Conservation (phyloP, 2,888 invertebrate species). For the Agriopis leucophaearia region DNA sequence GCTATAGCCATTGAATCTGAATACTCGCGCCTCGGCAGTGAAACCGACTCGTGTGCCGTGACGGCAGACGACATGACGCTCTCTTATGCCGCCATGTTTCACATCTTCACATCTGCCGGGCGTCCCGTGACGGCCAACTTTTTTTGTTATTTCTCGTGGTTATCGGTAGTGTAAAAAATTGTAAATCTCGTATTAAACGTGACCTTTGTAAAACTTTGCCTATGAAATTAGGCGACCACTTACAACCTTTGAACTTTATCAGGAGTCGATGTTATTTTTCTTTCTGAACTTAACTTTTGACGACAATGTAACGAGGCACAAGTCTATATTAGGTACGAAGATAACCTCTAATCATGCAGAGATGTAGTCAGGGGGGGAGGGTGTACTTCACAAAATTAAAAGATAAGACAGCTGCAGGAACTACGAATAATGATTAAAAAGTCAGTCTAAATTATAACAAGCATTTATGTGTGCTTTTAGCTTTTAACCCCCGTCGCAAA, state of each 20-base stretch:
- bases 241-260: slow-evolving; percentile 14
- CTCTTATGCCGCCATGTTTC: too few relatives aligned
- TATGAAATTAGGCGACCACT: slow-evolving; percentile 5
- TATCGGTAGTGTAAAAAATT: neutral
- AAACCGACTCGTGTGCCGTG: too few relatives aligned
- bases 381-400: too few relatives aligned
- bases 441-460: too few relatives aligned
- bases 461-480: too few relatives aligned
- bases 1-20: too few relatives aligned
- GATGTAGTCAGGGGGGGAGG: neutral
- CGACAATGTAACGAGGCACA: neutral
- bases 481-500: too few relatives aligned
- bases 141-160: neutral
- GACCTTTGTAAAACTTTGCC: slow-evolving; percentile 12
- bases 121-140: neutral
- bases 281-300: slow-evolving; percentile 2
- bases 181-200: slow-evolving; percentile 4
- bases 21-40: too few relatives aligned
- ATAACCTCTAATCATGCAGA: neutral
- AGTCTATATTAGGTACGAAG: slow-evolving; percentile 2
- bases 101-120: too few relatives aligned
- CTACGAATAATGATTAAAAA: too few relatives aligned
- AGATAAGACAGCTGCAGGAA: too few relatives aligned
- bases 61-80: too few relatives aligned
- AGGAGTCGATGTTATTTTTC: slow-evolving; percentile 2